Evolutionary conservation across 2,113 vertebrate genomes (phyloP), one percentile per base, ranked within the genome.

Genomic region (Brachypteracias leptosomus): DNA sequence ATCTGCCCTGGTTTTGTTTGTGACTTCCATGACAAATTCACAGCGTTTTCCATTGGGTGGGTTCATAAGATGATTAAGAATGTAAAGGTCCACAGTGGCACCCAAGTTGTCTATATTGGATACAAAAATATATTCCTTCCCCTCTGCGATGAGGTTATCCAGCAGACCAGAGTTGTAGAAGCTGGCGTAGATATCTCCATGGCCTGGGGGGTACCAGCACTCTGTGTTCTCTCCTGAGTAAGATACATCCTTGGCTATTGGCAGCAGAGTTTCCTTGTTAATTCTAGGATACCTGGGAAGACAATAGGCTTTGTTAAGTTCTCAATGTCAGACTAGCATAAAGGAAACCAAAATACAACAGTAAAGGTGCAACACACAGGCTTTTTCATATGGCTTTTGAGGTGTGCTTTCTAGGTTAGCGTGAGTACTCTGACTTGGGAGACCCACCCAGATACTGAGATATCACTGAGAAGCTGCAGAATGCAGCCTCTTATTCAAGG

Each of bases 1-100:
- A 59, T 99, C 99, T 0, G 99, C 99, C 57, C 99, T 95, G 35
- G 99, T 99, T 97, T 99, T 99, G 97, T 99, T 99, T 6, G 99
- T 99, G 97, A 99, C 99, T 97, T 99, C 99, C 99, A 99, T 99
- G 96, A 99, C 98, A 88, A 99, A 99, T 97, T 99, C 99, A 81
- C 99, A 99, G 94, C 98, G 98, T 68, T 97, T 98, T 70, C 98
- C 99, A 25, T 98, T 98, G 40, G 99, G 99, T 82, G 98, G 98
- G 95, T 98, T 99, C 98, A 99, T 98, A 76, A 99, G 98, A 85
- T 99, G 99, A 90, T 99, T 98, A 74, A 99, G 99, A 97, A 99
- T 99, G 96, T 99, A 98, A 92, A 99, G 98, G 98, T 99, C 99
- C 33, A 99, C 99, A 3, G 99, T 99, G 96, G 99, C 99, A 26